phyloP scores from a whole-genome alignment of 2,797 vertebrate genomes.

The Poecilia wingei region DNA sequence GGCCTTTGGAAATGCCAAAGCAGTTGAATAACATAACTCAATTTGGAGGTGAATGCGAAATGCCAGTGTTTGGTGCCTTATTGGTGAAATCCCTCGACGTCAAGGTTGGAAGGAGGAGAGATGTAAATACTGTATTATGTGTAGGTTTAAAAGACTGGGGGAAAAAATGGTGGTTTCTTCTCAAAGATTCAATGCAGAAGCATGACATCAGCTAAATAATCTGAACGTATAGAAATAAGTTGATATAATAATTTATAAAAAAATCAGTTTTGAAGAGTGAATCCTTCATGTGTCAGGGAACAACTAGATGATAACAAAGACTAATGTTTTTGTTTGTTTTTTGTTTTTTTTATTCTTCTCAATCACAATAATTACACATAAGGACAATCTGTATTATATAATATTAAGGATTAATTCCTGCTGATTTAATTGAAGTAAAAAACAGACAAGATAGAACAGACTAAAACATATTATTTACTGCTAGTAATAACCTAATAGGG shows the following conservation, averaged over 20 bases:
- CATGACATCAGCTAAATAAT: background rate
- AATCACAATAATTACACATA: background rate
- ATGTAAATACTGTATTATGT: conserved; percentile 27
- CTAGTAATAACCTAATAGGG: background rate
- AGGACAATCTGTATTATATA: background rate
- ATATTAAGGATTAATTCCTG: background rate
- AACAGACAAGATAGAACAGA: background rate
- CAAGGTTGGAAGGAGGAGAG: conserved; percentile 24
- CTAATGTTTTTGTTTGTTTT: background rate
- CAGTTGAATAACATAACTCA: conserved; percentile 76
- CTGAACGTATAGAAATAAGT: background rate
- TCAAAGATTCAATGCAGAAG: conserved; percentile 13
- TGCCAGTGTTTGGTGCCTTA: conserved; percentile 71
- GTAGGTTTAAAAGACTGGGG: background rate
- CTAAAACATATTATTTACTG: background rate
- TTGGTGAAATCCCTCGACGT: conserved; percentile 57
- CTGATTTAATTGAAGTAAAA: background rate
- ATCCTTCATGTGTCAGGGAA: background rate
- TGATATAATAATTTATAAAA: background rate
- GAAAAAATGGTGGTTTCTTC: background rate
- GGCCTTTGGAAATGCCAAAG: conserved; percentile 84
- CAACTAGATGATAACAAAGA: background rate
- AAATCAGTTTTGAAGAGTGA: background rate
- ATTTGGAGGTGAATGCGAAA: conserved; percentile 75
- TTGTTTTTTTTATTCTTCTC: background rate